A percentile compares a stretch with the other conserved stretches of the same genome.
These are phyloP conservation scores for Crossaster papposus DNA, from an alignment of 53 echinoderm and acorn worm genomes.

Conservation along the genomic window DNA sequence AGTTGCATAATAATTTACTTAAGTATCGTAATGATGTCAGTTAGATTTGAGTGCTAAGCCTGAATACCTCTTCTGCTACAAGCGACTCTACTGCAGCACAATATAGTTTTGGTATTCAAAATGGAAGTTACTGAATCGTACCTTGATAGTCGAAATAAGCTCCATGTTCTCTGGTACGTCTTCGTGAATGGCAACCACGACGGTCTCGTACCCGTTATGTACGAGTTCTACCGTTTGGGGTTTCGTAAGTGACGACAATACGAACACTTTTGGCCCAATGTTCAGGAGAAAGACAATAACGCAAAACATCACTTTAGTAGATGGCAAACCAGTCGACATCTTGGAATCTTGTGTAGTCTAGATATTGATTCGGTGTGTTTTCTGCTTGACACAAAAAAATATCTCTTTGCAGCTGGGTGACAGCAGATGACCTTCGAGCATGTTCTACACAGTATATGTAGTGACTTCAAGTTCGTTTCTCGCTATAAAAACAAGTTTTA, in stretches of 20 bases:
- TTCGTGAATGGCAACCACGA: slow-evolving; percentile 63
- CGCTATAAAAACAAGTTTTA: too few species aligned
- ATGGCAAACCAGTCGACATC: background rate
- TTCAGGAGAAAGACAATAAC: background rate
- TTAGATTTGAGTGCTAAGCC: too few species aligned
- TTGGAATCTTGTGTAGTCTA: too few species aligned
- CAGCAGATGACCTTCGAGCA: too few species aligned
- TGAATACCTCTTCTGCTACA: too few species aligned
- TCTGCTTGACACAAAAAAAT: too few species aligned
- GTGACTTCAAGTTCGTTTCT: too few species aligned
- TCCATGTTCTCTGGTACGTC: slow-evolving; percentile 51
- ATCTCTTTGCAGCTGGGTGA: too few species aligned
- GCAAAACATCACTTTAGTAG: background rate
- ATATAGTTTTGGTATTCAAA: background rate
- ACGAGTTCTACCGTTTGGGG: slow-evolving; percentile 48
- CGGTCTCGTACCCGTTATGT: slow-evolving; percentile 57
- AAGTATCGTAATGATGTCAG: too few species aligned
- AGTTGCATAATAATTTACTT: too few species aligned
- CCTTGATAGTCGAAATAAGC: slow-evolving; percentile 47
- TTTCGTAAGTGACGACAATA: slow-evolving; percentile 38
- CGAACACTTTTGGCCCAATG: background rate
- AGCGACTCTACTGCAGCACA: background rate
- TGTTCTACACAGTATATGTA: too few species aligned
- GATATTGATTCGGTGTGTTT: too few species aligned
- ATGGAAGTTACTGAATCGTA: background rate